Base-by-base conservation (phyloP, 2,888 invertebrate genomes). In the Parasteatoda lunata region DNA sequence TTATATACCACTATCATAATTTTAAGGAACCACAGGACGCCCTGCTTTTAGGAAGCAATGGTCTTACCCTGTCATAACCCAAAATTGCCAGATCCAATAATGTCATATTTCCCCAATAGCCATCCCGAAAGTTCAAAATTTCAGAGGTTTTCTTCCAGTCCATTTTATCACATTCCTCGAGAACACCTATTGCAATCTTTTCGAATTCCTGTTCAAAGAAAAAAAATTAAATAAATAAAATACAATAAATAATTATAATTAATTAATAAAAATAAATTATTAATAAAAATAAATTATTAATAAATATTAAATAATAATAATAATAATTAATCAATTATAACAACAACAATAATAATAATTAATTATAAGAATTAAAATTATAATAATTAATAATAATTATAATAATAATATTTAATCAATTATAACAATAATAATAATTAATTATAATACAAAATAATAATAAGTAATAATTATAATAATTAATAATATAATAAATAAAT, bases 91-190 rank as follows among this genome's bases (percentile, higher is more conserved):
- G 90, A 87, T 92, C 91, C 73, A 92, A 89, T 84, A 91, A 91
- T 66, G 91, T 91, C 90, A 91, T 89, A 52, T 91, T 89, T 77
- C 92, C 92, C 91, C 92, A 92, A 30, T 90, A 90, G 1, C 90
- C 90, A 59, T 91, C 91, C 66, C 91, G 90, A 7, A 91, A 90
- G 87, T 92, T 91, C 9, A 92, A 90, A 87, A 92, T 90, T 90
- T 91, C 90, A 89, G 91, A 90, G 13, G 92, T 91, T 87, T 92
- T 92, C 70, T 91, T 91, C 9, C 90, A 91, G 89, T 92, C 91
- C 51, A 89, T 90, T 51, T 89, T 88, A 80, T 92, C 91, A 88
- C 92, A 92, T 76, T 91, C 91, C 82, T 92, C 91, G 49, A 92
- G 81, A 11, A 92, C 91, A 72, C 91, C 90, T 47, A 90, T 90